phyloP scores from a whole-genome alignment of 2,888 invertebrate species.

The Pristionchus mayeri region DNA sequence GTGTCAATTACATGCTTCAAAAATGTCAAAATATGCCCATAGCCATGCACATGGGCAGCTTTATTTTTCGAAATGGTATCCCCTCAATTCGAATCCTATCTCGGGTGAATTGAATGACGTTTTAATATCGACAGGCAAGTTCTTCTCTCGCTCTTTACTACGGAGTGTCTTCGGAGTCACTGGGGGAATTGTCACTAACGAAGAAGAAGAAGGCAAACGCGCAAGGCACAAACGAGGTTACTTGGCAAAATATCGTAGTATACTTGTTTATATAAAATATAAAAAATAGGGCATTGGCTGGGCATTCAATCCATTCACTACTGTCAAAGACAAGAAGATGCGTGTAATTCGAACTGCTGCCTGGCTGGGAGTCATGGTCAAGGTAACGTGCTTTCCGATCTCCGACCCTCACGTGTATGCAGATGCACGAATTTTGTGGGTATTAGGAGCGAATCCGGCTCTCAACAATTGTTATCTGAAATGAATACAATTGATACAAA shows the following conservation, averaged over 20 bases:
- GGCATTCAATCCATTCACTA: conserved; percentile 64
- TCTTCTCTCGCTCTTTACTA: conserved; percentile 56
- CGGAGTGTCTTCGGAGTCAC: conserved; percentile 53
- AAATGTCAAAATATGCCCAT: no score
- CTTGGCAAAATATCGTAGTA: neutral
- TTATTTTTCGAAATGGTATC: no score
- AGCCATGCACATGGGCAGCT: no score
- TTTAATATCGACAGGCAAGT: conserved; percentile 50
- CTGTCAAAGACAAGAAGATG: conserved; percentile 57
- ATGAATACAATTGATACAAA: no score
- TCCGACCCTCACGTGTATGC: no score
- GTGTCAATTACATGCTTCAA: no score
- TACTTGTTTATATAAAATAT: neutral
- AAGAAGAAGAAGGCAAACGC: neutral
- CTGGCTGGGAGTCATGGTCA: conserved; percentile 66
- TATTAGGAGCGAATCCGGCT: no score
- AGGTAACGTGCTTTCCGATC: no score
- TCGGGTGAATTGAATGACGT: no score
- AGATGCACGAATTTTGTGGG: no score
- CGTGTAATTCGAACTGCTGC: conserved; percentile 60
- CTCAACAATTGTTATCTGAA: no score
- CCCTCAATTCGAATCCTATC: no score
- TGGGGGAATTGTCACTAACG: conserved; percentile 56
- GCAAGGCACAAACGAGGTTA: neutral
- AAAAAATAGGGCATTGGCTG: conserved; percentile 54